phyloP scores from a whole-genome alignment of 2,113 vertebrate species.

The Promerops cafer region DNA sequence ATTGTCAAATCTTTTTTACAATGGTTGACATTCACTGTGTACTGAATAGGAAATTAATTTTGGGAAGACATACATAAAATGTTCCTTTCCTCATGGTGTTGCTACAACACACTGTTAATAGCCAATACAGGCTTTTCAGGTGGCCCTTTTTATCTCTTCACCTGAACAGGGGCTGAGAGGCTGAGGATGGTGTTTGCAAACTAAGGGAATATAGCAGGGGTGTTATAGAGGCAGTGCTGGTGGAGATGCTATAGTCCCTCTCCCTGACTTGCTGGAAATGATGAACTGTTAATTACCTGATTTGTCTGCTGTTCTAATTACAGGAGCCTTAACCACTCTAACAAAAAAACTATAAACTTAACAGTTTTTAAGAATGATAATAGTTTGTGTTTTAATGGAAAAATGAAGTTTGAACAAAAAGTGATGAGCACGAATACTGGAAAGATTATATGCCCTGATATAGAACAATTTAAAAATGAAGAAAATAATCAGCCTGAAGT shows the following conservation, averaged over 20 bases:
- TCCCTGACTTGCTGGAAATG: neutral
- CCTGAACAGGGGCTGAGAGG: neutral
- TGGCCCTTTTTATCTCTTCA: neutral
- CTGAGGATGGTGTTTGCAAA: neutral
- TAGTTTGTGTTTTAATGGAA: conserved; percentile 60
- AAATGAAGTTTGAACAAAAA: conserved; percentile 40
- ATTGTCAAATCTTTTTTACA: neutral
- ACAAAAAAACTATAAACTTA: conserved; percentile 5
- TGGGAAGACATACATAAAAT: neutral
- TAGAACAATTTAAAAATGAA: conserved; percentile 62
- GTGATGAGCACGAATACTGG: neutral
- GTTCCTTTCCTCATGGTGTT: neutral
- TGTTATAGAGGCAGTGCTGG: neutral
- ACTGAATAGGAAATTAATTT: neutral
- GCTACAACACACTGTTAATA: neutral
- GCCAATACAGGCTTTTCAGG: neutral
- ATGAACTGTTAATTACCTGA: neutral
- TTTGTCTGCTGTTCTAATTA: conserved; percentile 45
- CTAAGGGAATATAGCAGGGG: neutral
- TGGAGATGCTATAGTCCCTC: neutral
- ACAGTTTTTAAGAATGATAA: conserved; percentile 64
- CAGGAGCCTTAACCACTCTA: conserved; percentile 64
- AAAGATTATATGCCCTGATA: conserved; percentile 75
- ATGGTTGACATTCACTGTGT: neutral
- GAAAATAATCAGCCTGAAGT: conserved; percentile 60